Conservation (phyloP, 1,140 invertebrate genomes). For the Bombus soroeensis region DNA sequence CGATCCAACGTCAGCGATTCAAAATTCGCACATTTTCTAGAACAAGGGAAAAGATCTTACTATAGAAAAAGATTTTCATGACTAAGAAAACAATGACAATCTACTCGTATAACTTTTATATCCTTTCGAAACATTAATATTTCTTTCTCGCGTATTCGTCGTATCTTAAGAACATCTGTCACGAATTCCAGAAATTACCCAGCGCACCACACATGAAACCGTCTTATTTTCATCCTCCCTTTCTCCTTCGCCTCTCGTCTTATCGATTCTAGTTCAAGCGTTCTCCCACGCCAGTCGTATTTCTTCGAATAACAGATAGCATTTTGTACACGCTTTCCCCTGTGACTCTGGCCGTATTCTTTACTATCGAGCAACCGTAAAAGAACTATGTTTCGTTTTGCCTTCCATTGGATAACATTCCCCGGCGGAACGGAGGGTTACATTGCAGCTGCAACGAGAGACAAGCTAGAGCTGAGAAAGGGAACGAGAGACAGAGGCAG, state of each 20-base stretch:
- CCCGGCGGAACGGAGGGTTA: background rate
- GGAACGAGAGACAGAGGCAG: background rate
- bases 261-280: constrained; percentile 19
- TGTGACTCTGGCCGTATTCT: constrained; percentile 35
- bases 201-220: too few species aligned
- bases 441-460: constrained; percentile 16
- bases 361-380: constrained; percentile 39
- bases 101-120: too few species aligned
- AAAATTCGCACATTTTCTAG: too few species aligned
- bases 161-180: too few species aligned
- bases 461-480: background rate
- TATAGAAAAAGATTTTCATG: too few species aligned
- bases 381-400: constrained; percentile 35
- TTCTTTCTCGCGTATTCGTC: too few species aligned
- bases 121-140: too few species aligned
- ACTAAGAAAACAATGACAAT: too few species aligned
- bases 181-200: too few species aligned
- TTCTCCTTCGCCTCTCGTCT: too few species aligned
- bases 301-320: constrained; percentile 35
- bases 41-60: too few species aligned
- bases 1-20: too few species aligned
- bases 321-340: constrained; percentile 35
- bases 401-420: constrained; percentile 53
- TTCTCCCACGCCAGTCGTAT: constrained; percentile 7
- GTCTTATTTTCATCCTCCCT: background rate